These are phyloP conservation scores for Burhinus bistriatus DNA, from an alignment of 2,113 vertebrate genomes.

Conservation along the genomic window DNA sequence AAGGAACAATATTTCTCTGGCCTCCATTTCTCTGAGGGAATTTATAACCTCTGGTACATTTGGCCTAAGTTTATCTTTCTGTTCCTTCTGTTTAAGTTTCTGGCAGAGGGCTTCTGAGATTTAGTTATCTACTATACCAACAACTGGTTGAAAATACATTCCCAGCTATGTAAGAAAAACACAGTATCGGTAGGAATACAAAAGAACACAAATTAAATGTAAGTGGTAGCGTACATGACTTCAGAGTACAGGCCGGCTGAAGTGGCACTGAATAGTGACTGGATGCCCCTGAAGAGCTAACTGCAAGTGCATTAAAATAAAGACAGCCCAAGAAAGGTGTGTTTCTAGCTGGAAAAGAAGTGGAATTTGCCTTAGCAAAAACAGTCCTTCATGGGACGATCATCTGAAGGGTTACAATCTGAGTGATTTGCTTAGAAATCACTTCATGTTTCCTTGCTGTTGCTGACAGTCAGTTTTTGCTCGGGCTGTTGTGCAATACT, in stretches of 20 bases:
- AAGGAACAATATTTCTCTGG: not conserved
- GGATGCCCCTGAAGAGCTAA: not conserved
- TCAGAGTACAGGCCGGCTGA: not conserved
- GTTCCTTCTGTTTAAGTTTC: not conserved
- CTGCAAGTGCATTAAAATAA: not conserved
- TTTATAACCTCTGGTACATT: not conserved
- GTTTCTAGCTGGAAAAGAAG: not conserved
- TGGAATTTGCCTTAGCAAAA: not conserved
- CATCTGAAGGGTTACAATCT: not conserved
- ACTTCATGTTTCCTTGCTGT: not conserved
- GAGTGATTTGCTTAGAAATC: not conserved
- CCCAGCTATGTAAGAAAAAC: not conserved
- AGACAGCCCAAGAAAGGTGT: not conserved
- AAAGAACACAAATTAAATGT: not conserved
- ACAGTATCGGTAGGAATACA: not conserved
- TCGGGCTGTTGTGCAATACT: not conserved
- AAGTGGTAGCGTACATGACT: not conserved
- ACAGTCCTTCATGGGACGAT: not conserved
- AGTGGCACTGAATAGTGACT: not conserved
- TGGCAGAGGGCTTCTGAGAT: not conserved
- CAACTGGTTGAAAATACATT: not conserved
- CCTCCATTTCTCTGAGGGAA: not conserved
- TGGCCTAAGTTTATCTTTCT: not conserved
- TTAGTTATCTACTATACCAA: not conserved
- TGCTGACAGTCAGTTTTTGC: not conserved